A percentile compares a stretch with the other conserved stretches of the same genome.
These are phyloP conservation scores for Oxyruncus cristatus DNA, from an alignment of 2,113 vertebrate species.

Conservation along the genomic window DNA sequence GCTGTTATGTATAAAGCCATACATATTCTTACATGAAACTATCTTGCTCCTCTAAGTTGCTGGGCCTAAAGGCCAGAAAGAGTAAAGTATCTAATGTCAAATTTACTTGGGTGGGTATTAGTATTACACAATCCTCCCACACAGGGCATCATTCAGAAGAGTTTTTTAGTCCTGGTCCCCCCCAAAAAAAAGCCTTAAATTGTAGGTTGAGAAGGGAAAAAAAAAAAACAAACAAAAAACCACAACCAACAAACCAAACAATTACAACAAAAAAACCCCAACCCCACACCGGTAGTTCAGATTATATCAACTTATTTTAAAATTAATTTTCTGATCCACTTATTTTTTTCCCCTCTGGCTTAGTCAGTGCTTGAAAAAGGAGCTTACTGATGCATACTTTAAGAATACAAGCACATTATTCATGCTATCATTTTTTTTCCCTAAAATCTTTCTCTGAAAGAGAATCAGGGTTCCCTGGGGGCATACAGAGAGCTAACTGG, in stretches of 20 bases:
- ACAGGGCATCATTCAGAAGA: not conserved
- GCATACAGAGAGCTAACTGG: not conserved
- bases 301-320: not conserved
- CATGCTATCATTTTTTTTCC: not conserved
- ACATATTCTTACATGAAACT: not conserved
- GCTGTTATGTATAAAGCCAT: not conserved
- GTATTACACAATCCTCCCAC: not conserved
- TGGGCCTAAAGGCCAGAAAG: not conserved
- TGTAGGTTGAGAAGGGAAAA: not conserved
- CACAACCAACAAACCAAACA: not conserved
- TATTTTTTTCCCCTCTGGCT: not conserved
- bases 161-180: not conserved
- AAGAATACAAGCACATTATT: not conserved
- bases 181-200: not conserved
- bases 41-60: not conserved
- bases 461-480: not conserved
- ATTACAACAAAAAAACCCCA: not conserved
- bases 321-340: not conserved
- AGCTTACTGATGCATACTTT: not conserved
- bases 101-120: not conserved
- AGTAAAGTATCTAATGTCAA: not conserved
- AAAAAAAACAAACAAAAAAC: not conserved
- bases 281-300: not conserved
- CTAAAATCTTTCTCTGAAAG: not conserved
- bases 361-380: not conserved